Evolutionary conservation across 92 coral and sea anemone species (phyloP).

Genomic region (Phymanthus crucifer): DNA sequence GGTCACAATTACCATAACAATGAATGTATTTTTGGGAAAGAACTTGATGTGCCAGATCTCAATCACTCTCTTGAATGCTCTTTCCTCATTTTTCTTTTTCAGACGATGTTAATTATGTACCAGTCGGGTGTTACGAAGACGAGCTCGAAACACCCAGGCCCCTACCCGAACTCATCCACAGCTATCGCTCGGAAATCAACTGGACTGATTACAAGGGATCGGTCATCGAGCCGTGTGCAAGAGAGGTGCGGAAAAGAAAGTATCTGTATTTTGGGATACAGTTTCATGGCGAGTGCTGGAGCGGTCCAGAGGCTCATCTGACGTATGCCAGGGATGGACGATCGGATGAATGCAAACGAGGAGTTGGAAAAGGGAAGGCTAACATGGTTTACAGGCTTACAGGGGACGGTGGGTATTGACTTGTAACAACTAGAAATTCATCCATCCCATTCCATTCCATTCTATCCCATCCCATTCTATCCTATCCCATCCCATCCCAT

Average conservation of each 20-base stretch:
- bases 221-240: conserved; percentile 23
- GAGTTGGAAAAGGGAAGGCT: conserved; percentile 11
- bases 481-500: not conserved
- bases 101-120: not conserved
- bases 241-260: conserved; percentile 5
- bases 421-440: not conserved
- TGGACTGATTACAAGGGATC: conserved; percentile 15
- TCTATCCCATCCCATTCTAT: not conserved
- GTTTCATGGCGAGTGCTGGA: conserved; percentile 41
- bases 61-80: too few species aligned
- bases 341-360: not conserved
- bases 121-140: conserved; percentile 30
- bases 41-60: too few species aligned
- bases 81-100: not conserved
- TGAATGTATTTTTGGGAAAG: too few species aligned
- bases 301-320: conserved; percentile 8
- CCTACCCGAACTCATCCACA: conserved; percentile 25
- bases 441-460: not conserved
- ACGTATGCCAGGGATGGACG: conserved; percentile 9
- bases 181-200: conserved; percentile 12
- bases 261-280: conserved; percentile 30
- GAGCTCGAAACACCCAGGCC: conserved; percentile 11
- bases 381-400: conserved; percentile 24
- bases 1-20: too few species aligned
- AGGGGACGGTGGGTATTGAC: not conserved